Percentiles rank a stretch among this genome's conserved stretches.
Conservation (phyloP, 1,140 invertebrate species). For the Drosophila lini region DNA sequence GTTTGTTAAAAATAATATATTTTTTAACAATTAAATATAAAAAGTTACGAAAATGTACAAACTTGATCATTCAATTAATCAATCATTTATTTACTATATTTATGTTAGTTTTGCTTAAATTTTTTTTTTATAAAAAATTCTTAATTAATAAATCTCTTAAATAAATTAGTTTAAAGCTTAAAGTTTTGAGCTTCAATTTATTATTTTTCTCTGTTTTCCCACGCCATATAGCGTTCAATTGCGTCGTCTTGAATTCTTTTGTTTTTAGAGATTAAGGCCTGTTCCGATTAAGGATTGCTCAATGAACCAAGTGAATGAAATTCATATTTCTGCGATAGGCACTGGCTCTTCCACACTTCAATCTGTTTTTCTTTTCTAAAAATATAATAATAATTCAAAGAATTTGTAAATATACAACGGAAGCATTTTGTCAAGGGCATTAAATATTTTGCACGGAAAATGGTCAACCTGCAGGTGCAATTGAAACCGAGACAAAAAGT, state of each 20-base stretch:
- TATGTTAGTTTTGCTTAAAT: not conserved
- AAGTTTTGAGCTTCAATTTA: too few relatives aligned
- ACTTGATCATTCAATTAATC: not conserved
- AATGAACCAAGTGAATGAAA: not conserved
- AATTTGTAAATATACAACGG: not conserved
- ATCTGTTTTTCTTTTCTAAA: not conserved
- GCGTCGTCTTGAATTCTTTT: not conserved
- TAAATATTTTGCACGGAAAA: conserved; percentile 4
- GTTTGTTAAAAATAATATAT: not conserved
- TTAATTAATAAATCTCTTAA: too few relatives aligned
- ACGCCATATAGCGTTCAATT: not conserved
- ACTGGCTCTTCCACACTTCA: too few relatives aligned
- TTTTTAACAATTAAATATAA: not conserved
- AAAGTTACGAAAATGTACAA: not conserved
- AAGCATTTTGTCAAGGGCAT: conserved; percentile 18
- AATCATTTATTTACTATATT: too few relatives aligned
- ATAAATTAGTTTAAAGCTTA: not conserved
- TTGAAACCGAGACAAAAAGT: conserved; percentile 37
- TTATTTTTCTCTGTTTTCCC: not conserved
- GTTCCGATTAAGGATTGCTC: not conserved
- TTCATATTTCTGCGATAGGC: not conserved
- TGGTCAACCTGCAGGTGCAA: conserved; percentile 39
- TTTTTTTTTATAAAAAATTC: too few relatives aligned
- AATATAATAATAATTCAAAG: not conserved
- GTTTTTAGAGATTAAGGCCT: not conserved